A percentile compares a stretch with the other conserved stretches of the same genome.
Conservation (phyloP, 2,113 vertebrate genomes). For the Megaceryle torquata region DNA sequence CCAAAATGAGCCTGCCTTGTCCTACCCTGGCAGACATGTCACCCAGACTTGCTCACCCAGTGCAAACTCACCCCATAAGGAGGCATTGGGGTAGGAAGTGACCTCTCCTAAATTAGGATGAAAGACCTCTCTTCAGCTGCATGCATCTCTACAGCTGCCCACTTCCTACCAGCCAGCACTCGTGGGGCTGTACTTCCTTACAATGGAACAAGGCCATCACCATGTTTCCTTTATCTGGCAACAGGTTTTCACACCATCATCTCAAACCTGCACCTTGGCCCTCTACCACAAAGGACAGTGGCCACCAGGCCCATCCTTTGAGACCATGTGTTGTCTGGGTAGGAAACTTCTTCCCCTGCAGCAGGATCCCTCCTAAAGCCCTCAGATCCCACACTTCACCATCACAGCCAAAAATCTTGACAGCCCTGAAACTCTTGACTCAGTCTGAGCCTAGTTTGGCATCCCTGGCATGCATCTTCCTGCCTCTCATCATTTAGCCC, state of each 20-base stretch:
- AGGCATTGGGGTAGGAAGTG: background rate
- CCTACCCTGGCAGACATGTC: rapidly evolving
- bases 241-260: background rate
- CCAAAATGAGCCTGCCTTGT: background rate
- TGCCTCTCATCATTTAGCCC: rapidly evolving
- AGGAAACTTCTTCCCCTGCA: background rate
- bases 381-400: background rate
- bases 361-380: background rate
- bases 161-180: background rate
- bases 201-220: background rate
- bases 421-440: background rate
- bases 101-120: background rate
- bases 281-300: background rate
- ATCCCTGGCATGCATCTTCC: background rate
- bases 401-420: background rate
- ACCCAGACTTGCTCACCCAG: background rate
- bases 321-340: rapidly evolving
- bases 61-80: background rate
- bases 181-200: background rate
- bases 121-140: background rate
- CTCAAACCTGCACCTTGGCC: background rate
- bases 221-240: background rate
- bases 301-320: background rate
- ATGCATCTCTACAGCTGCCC: background rate
- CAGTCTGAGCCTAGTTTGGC: rapidly evolving